Conservation (phyloP, 1,140 invertebrate species). For the roundworm (Caenorhabditis elegans) region WBcel235 BX284602.5:2115001-2115500, state of each 20-base stretch:
- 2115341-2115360: background rate
- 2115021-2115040: background rate
- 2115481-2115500: no score
- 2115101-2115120: background rate
- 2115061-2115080: background rate
- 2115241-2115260: no score
- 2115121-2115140: background rate
- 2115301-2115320: background rate
- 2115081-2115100: background rate
- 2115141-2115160: background rate
- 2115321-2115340: background rate
- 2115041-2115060: background rate
- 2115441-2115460: no score
- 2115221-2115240: no score
- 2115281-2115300: no score
- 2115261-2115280: no score
- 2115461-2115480: no score
- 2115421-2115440: no score
- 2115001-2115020: background rate
- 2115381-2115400: no score
- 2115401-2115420: no score
- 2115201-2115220: background rate
- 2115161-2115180: background rate
- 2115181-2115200: background rate
- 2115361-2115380: no score